A percentile compares a stretch with the other conserved stretches of the same genome.
These are phyloP conservation scores for Poeciliopsis turrubarensis DNA, from an alignment of 2,113 vertebrate genomes.

Conservation along the genomic window DNA sequence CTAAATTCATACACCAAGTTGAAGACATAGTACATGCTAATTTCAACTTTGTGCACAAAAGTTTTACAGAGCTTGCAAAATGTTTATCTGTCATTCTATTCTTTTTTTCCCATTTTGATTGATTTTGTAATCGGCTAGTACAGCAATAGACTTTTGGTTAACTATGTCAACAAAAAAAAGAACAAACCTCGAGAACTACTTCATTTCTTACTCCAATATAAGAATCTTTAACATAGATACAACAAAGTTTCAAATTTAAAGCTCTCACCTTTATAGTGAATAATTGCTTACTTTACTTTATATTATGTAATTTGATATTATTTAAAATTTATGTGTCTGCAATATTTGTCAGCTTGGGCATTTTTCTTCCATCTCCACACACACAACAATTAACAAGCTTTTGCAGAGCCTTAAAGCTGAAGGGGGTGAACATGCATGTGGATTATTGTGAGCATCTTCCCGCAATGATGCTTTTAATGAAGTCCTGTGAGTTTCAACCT, in stretches of 20 bases:
- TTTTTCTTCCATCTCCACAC: conserved; percentile 30
- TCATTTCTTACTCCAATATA: not conserved
- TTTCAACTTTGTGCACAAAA: not conserved
- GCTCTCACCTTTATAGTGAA: not conserved
- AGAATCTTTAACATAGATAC: not conserved
- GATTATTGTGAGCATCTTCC: conserved; percentile 54
- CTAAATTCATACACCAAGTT: not conserved
- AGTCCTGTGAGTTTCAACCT: conserved; percentile 65
- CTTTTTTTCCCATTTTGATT: too few relatives aligned
- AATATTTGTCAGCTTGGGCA: conserved; percentile 12
- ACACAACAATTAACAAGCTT: conserved; percentile 63
- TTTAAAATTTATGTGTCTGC: not conserved
- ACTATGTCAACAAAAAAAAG: not conserved
- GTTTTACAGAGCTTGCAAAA: not conserved
- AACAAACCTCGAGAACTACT: not conserved
- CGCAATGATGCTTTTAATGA: conserved; percentile 68
- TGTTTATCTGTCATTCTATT: too few relatives aligned
- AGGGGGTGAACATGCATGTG: conserved; percentile 43
- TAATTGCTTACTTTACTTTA: not conserved
- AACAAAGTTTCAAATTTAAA: not conserved
- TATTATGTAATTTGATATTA: not conserved
- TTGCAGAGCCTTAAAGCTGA: conserved; percentile 47
- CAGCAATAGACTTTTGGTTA: not conserved
- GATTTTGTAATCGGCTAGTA: too few relatives aligned
- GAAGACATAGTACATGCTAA: not conserved